Evolutionary conservation across 1,140 invertebrate genomes (phyloP), one percentile per base, ranked within the genome.

Genomic region (Drosophila sp.): DNA sequence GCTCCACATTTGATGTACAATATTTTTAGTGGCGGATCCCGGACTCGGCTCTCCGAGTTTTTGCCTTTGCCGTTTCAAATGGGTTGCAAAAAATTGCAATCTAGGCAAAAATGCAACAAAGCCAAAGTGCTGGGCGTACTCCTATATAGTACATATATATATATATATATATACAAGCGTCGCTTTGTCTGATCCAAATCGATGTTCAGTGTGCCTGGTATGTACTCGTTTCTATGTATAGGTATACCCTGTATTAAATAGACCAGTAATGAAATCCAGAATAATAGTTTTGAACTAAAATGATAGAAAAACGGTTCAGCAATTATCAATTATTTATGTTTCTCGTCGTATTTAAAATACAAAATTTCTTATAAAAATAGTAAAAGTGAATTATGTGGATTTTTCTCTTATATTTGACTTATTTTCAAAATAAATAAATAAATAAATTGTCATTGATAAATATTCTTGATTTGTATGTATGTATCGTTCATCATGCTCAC

Each of bases 61-160:
- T 89, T 77, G 36, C 36, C 11, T 4, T 5, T 32, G 48, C 76
- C 76, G 76, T 74, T 89, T 89, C 62, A 74, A 89, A 77, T 83
- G 72, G 65, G 65, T 72, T 81, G 84, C 83, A 89, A 89, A 89
- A 89, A 89, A 89, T 78, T 89, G 84, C 84, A 89, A 89, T 89
- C 84, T 89, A 89, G 84, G 86, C 84, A 89, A 89, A 89, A 89
- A 89, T 89, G 84, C 84, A 89, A 89, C 84, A 89, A 84, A 89
- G 84, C 70, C 83, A 84, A 89, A 89, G 84, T 77, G 82, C 73
- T 66, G 74, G 66, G 58, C 54, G 64, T 75, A 25, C 36, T 56
- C 18, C 18, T 27, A 45, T 38, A n/a, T n/a, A n/a, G n/a, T n/a
- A 38, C 36, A 38, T 11, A 51, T 66, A 80, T 73, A 80, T 75